Percentiles rank a stretch among this genome's conserved stretches.
Evolutionary conservation across 2,797 vertebrate species (phyloP).

Genomic region (Oophaga sylvatica): DNA sequence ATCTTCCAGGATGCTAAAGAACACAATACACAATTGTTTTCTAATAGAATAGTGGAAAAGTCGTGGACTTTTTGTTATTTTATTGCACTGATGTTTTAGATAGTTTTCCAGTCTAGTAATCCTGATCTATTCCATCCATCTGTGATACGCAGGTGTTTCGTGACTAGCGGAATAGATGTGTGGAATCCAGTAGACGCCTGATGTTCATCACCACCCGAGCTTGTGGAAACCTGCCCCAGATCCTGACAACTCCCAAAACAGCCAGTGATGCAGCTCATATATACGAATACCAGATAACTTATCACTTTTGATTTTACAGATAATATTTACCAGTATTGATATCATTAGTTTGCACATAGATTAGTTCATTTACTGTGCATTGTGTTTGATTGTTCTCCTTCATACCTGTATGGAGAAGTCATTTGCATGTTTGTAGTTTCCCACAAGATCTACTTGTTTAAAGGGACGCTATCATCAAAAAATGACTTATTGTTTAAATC

Average conservation of each 20-base stretch:
- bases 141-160: conserved; percentile 15
- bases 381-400: not conserved
- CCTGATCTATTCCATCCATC: not conserved
- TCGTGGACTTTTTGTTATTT: not conserved
- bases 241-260: not conserved
- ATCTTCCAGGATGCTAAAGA: not conserved
- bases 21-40: not conserved
- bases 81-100: not conserved
- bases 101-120: not conserved
- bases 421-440: not conserved
- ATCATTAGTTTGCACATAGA: not conserved
- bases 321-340: not conserved
- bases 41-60: not conserved
- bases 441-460: not conserved
- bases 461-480: too few species aligned
- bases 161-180: not conserved
- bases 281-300: not conserved
- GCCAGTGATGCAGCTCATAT: not conserved
- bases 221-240: conserved; percentile 29
- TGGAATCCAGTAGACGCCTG: conserved; percentile 39
- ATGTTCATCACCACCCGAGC: conserved; percentile 21
- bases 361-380: not conserved
- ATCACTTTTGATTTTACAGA: not conserved
- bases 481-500: too few species aligned
- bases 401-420: not conserved